Evolutionary conservation across 2,797 vertebrate species (phyloP).

Genomic region (Otolemur crassicaudatus): DNA sequence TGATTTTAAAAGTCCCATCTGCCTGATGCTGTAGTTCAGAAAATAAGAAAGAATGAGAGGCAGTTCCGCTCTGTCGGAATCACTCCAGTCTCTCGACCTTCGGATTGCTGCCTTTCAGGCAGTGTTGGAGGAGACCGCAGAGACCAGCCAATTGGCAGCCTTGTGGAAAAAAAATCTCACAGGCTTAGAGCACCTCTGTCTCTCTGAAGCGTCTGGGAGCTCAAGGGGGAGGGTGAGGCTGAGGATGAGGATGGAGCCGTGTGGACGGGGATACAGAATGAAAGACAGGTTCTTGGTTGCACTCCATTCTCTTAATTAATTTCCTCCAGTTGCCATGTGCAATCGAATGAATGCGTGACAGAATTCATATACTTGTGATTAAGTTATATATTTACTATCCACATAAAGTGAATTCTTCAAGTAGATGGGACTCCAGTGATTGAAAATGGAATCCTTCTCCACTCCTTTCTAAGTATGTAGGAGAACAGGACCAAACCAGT

Average conservation of each 20-base stretch:
- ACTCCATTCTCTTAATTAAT: conserved; percentile 55
- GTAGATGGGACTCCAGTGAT: background rate
- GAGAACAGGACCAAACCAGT: background rate
- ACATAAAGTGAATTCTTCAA: conserved; percentile 20
- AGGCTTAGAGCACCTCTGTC: background rate
- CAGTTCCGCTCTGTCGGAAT: background rate
- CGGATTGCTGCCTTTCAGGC: background rate
- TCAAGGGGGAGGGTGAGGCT: conserved; percentile 58
- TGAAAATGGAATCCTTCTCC: conserved; percentile 37
- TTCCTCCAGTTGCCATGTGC: conserved; percentile 26
- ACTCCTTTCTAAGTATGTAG: background rate
- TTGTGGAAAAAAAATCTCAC: conserved; percentile 4
- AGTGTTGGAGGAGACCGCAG: background rate
- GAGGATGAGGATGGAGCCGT: conserved; percentile 71
- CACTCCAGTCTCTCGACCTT: background rate
- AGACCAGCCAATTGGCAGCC: conserved; percentile 10
- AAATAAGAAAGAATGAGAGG: background rate
- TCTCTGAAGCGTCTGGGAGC: background rate
- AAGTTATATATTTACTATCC: background rate
- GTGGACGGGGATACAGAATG: conserved; percentile 24
- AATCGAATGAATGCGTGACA: background rate
- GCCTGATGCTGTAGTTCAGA: background rate
- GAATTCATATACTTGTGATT: background rate
- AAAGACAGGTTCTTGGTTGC: conserved; percentile 16
- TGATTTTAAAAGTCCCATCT: background rate